A percentile compares a stretch with the other conserved stretches of the same genome.
Evolutionary conservation across 1,140 invertebrate genomes (phyloP).

Genomic region (Gonioctena quinquepunctata): DNA sequence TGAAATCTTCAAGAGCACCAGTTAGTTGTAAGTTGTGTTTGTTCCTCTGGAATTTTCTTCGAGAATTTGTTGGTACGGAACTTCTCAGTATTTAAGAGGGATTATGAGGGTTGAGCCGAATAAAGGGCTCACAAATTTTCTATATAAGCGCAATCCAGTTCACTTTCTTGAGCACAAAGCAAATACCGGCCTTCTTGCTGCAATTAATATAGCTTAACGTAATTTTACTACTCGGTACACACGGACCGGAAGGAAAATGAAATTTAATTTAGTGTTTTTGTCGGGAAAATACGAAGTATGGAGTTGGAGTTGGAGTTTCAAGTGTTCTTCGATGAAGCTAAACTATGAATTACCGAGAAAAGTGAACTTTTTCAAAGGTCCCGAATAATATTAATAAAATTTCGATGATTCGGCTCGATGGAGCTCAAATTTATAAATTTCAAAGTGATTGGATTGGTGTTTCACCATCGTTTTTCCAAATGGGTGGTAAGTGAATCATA

Average conservation of each 20-base stretch:
- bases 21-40: slow-evolving; percentile 2
- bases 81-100: slow-evolving; percentile 21
- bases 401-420: too few species aligned
- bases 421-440: too few species aligned
- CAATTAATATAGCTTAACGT: slow-evolving; percentile 16
- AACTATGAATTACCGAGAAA: too few species aligned
- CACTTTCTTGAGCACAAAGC: slow-evolving; percentile 14
- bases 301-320: not conserved
- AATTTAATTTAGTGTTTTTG: slow-evolving; percentile 6
- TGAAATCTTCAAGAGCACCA: not conserved
- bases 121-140: slow-evolving; percentile 21
- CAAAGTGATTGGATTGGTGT: too few species aligned
- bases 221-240: slow-evolving; percentile 5
- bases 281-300: not conserved
- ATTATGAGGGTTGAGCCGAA: slow-evolving; percentile 23
- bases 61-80: slow-evolving; percentile 3
- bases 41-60: not conserved
- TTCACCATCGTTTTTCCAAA: too few species aligned
- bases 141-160: slow-evolving; percentile 20
- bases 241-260: not conserved
- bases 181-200: slow-evolving; percentile 9
- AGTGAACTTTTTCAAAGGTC: too few species aligned
- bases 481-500: too few species aligned
- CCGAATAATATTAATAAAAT: too few species aligned
- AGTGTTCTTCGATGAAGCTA: not conserved